Percentiles rank a stretch among this genome's conserved stretches.
These are phyloP conservation scores for Dynastes tityus DNA, from an alignment of 2,888 invertebrate species.

Conservation along the genomic window DNA sequence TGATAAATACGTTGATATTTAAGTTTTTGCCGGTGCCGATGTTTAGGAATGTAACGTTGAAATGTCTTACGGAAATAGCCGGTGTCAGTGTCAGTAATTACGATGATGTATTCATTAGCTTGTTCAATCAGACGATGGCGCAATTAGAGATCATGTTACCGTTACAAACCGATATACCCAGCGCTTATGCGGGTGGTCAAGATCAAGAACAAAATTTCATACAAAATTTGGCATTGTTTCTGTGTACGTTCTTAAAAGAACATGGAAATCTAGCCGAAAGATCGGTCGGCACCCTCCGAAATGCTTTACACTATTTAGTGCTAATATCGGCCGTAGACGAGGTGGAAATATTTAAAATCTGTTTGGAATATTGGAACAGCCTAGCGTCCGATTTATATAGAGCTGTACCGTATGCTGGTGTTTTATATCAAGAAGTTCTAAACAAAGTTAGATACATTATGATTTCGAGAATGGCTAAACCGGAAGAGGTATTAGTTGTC, in stretches of 20 bases:
- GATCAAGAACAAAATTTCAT: slow-evolving; percentile 99
- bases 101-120: slow-evolving; percentile 91
- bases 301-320: slow-evolving; percentile 89
- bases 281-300: slow-evolving; percentile 84
- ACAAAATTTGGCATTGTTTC: slow-evolving; percentile 96
- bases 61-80: slow-evolving; percentile 98
- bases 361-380: slow-evolving; percentile 98
- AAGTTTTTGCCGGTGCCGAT: slow-evolving; percentile 98
- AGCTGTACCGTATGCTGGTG: slow-evolving; percentile 77
- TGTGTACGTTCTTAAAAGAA: slow-evolving; percentile 97
- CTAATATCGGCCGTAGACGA: slow-evolving; percentile 98
- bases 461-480: slow-evolving; percentile 99
- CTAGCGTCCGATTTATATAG: slow-evolving; percentile 94
- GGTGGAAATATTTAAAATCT: slow-evolving; percentile 99
- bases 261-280: slow-evolving; percentile 93
- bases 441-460: slow-evolving; percentile 95
- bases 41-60: slow-evolving; percentile 97
- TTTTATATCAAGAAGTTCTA: slow-evolving; percentile 85
- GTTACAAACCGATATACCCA: slow-evolving; percentile 90
- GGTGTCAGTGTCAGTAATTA: slow-evolving; percentile 92
- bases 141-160: slow-evolving; percentile 95
- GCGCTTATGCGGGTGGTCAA: slow-evolving; percentile 93
- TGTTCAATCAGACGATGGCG: slow-evolving; percentile 94
- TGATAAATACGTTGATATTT: slow-evolving; percentile 93
- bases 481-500: slow-evolving; percentile 99